Percentiles rank a stretch among this genome's conserved stretches.
Conservation (phyloP, 2,888 invertebrate genomes). For the Ctenicera cuprea region DNA sequence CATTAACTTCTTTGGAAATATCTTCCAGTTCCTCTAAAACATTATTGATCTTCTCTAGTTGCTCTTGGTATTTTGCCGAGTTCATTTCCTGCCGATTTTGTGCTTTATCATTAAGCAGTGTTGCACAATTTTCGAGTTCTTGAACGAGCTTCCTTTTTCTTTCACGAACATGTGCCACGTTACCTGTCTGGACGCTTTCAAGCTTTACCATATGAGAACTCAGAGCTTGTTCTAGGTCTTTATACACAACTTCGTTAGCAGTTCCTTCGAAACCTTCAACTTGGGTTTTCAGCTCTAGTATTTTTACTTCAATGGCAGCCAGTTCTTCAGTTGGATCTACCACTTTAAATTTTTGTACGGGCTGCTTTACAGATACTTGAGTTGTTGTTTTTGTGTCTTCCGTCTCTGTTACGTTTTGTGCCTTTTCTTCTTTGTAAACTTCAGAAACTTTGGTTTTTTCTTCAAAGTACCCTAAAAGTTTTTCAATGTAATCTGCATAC, state of each 20-base stretch:
- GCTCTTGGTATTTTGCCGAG: not conserved
- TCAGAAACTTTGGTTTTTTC: conserved; percentile 37
- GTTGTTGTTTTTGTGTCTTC: not conserved
- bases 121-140: conserved; percentile 23
- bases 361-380: not conserved
- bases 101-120: conserved; percentile 11
- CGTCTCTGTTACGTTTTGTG: not conserved
- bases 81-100: not conserved
- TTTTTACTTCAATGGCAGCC: conserved; percentile 49
- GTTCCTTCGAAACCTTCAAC: conserved; percentile 60
- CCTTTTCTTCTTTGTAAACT: not conserved
- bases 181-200: conserved; percentile 25
- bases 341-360: conserved; percentile 6
- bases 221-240: conserved; percentile 9
- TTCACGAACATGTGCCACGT: conserved; percentile 38
- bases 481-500: conserved; percentile 48
- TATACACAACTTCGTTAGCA: conserved; percentile 2
- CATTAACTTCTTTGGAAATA: conserved; percentile 8
- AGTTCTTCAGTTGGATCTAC: conserved; percentile 61
- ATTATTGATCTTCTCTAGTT: conserved; percentile 22
- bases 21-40: conserved; percentile 28
- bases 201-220: conserved; percentile 2
- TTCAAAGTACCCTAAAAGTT: conserved; percentile 50
- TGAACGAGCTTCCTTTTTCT: conserved; percentile 23
- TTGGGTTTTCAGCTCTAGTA: conserved; percentile 57